Base-by-base conservation (phyloP, 2,113 vertebrate species). In the Picathartes gymnocephalus region DNA sequence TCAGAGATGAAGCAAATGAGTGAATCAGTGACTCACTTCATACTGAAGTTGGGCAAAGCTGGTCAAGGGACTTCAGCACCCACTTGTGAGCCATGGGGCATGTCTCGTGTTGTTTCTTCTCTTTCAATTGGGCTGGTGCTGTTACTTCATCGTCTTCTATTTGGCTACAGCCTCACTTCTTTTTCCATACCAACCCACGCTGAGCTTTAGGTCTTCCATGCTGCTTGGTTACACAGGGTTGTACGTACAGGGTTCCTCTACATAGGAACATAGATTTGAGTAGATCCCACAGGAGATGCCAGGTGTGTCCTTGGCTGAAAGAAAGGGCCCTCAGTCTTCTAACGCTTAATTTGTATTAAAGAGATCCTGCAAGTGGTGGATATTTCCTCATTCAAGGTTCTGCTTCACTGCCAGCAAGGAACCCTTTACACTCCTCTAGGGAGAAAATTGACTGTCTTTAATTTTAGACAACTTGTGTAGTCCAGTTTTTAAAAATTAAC, bases 101-200 rank as follows among this genome's bases (percentile, higher is more conserved):
- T 71, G 45, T 72, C 58, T 86, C 51, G 28, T 76, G 31, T 70
- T 93, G 40, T 95, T 95, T 72, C 73, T 94, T 58, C n/a, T 93
- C 61, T 88, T 91, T 82, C 68, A 66, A 16, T 92, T 92, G 69
- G 81, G 91, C 84, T 96, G 76, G 90, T 93, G 58, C 82, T 91
- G 53, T 56, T 94, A 50, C 15, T 87, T 87, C 88, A 78, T 88
- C 76, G 68, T 91, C 72, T 57, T 91, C 74, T 76, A 62, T 92
- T 95, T 81, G 85, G 81, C 95, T 96, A 76, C 90, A 94, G 94
- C 90, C 80, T 86, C 88, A 81, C 86, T 86, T 92, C 69, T 74
- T 42, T 89, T 85, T 81, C 57, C 8, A 4, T 86, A 81, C n/a
- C 77, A 56, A 47, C 66, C 69, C 60, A 77, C 1, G 40, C 79